These are phyloP conservation scores for Coelopa pilipes DNA, from an alignment of 2,888 invertebrate species.

Conservation along the genomic window DNA sequence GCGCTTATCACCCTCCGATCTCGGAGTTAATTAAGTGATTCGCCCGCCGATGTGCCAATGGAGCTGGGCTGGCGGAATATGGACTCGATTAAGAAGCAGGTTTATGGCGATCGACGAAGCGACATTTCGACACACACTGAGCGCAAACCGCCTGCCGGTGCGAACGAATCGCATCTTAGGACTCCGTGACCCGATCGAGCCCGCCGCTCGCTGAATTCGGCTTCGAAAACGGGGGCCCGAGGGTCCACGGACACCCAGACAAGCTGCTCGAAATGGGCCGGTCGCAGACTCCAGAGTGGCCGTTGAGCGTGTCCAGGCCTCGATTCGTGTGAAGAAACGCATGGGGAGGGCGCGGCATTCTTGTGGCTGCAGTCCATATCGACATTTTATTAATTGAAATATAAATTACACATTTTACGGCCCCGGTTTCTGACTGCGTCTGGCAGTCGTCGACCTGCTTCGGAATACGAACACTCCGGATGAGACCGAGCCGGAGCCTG, in stretches of 20 bases:
- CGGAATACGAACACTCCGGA: neutral
- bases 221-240: neutral
- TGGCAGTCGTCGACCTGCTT: neutral
- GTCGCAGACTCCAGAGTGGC: too few species aligned
- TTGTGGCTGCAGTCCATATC: conserved; percentile 12
- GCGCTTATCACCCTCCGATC: conserved; percentile 21
- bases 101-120: too few species aligned
- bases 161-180: too few species aligned
- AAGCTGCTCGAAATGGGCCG: neutral
- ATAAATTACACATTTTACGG: conserved; percentile 63
- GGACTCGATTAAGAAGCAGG: neutral
- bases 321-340: neutral
- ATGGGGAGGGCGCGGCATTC: neutral
- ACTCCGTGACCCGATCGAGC: too few species aligned
- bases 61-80: conserved; percentile 12
- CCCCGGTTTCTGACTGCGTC: neutral
- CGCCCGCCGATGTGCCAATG: conserved; percentile 1
- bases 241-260: neutral
- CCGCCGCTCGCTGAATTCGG: neutral
- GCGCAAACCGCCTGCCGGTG: too few species aligned
- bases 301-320: neutral
- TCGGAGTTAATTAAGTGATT: conserved; percentile 33
- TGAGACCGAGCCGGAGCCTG: neutral
- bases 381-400: conserved; percentile 64
- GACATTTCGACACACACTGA: too few species aligned